Conservation (phyloP, 2,113 vertebrate genomes). For the Proteles cristata region DNA sequence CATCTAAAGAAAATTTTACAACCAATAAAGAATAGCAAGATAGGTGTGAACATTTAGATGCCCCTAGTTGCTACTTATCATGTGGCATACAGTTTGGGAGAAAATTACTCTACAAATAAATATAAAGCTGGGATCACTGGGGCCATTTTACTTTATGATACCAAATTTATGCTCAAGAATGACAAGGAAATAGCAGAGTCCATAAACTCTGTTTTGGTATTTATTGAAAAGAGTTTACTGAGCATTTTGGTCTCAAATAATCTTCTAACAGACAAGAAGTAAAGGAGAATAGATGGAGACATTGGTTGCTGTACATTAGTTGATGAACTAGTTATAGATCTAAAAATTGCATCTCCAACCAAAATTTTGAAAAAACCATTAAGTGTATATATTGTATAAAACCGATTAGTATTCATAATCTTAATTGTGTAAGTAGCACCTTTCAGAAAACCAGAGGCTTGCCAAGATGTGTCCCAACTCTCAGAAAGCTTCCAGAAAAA, state of each 20-base stretch:
- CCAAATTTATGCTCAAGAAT: constrained; percentile 7
- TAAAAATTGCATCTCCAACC: not conserved
- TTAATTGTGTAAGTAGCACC: not conserved
- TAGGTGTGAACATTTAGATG: not conserved
- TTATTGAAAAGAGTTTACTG: constrained; percentile 1
- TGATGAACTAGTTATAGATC: not conserved
- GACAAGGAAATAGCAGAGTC: not conserved
- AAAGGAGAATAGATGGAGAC: not conserved
- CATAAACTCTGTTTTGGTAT: not conserved
- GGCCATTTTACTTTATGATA: not conserved
- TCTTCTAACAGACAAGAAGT: not conserved
- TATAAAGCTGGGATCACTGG: not conserved
- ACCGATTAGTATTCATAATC: not conserved
- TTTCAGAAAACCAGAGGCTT: constrained; percentile 26
- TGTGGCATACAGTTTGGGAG: not conserved
- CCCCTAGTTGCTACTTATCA: not conserved
- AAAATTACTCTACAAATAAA: not conserved
- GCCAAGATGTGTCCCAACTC: not conserved
- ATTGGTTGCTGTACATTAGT: not conserved
- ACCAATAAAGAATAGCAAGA: not conserved
- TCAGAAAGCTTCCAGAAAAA: constrained; percentile 54
- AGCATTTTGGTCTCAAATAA: not conserved
- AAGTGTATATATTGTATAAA: not conserved
- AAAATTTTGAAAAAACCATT: not conserved
- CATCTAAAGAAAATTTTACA: not conserved